Evolutionary conservation across 2,797 vertebrate genomes (phyloP).

Genomic region (Sebastes melanostomus): DNA sequence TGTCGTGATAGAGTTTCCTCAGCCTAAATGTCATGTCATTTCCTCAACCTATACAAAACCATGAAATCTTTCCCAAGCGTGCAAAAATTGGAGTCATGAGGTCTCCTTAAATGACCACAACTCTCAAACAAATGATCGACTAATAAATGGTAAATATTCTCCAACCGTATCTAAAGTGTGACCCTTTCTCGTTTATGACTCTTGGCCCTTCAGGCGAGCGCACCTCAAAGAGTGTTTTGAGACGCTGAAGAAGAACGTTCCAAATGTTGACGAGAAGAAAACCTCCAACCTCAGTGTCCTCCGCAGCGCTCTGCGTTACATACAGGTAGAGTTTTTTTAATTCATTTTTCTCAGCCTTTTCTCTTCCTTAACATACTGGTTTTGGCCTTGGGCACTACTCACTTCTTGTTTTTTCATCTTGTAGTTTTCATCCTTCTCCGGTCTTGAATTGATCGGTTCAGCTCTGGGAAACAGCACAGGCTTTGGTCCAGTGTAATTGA

Average conservation of each 20-base stretch:
- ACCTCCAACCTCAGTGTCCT: constrained; percentile 98
- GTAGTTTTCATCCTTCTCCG: constrained; percentile 3
- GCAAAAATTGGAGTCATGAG: background rate
- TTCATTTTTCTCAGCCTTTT: background rate
- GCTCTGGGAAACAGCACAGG: background rate
- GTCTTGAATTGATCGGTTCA: background rate
- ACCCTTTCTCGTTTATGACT: constrained; percentile 26
- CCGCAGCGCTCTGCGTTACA: constrained; percentile 95
- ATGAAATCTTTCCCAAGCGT: background rate
- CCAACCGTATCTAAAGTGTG: background rate
- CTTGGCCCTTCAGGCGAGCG: constrained; percentile 82
- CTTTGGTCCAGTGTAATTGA: constrained; percentile 3
- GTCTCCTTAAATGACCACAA: background rate
- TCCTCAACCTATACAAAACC: background rate
- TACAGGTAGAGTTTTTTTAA: constrained; percentile 86
- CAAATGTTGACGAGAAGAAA: constrained; percentile 98
- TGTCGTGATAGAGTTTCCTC: background rate
- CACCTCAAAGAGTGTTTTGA: constrained; percentile 99
- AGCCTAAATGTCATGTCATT: constrained; percentile 3
- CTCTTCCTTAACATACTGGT: background rate
- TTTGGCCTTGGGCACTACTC: background rate
- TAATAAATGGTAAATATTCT: background rate
- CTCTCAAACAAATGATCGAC: background rate
- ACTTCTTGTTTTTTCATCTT: background rate
- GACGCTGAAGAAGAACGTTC: constrained; percentile 97